Evolutionary conservation across 2,113 vertebrate genomes (phyloP), one percentile per base, ranked within the genome.

Genomic region (Psittacus erithacus): DNA sequence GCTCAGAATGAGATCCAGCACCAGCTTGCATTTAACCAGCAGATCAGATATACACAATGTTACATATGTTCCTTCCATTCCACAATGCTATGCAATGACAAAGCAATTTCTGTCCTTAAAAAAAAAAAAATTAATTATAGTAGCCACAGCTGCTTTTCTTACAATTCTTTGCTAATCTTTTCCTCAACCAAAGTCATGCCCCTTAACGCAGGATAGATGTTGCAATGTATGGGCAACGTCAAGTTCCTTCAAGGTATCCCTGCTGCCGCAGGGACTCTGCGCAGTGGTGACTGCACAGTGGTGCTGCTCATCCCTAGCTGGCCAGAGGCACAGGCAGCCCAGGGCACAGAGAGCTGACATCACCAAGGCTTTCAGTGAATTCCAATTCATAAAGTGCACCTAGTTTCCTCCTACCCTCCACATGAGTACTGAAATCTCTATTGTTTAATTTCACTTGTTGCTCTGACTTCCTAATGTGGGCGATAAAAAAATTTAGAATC

Each of bases 241-340:
- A 0, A 57, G 49, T 4, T n/a, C 11, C 13, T 28, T 28, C 16
- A 50, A 77, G 49, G 31, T 25, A 49, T 39, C 70, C 43, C 43
- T 1, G 2, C 35, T n/a, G 60, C 35, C n/a, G 19, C 0, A 1
- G 13, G 29, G n/a, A 41, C 17, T 44, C 50, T 27, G 44, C 10
- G 5, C 28, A 18, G 18, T 1, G 4, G 13, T 53, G 31, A n/a
- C 17, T 43, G 44, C 13, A 6, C 28, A 18, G 22, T 1, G 4
- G 13, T 55, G 38, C 52, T 44, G 20, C 35, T 50, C 31, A 57
- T 24, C 27, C 8, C 33, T 19, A 6, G 6, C 9, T n/a, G 11
- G 10, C 20, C 19, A 68, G 35, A 39, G 31, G 39, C 43, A 49
- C 2, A 31, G 41, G 23, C 14, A 68, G 52, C 31, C 18, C 46